A percentile compares a stretch with the other conserved stretches of the same genome.
Evolutionary conservation across 2,888 invertebrate species (phyloP).

Genomic region (Ennomos quercinarius): DNA sequence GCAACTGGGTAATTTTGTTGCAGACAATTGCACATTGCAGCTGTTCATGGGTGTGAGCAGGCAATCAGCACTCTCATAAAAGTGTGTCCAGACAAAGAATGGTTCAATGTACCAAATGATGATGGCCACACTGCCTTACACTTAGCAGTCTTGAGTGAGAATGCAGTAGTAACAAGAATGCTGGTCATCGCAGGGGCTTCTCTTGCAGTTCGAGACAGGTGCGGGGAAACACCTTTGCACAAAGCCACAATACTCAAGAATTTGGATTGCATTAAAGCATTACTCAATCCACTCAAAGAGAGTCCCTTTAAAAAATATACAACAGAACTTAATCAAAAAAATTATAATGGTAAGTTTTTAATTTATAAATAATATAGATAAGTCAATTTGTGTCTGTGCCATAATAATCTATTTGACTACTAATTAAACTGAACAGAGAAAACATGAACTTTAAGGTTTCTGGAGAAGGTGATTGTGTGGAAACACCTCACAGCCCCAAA

Average conservation of each 20-base stretch:
- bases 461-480: no score
- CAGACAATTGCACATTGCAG: conserved; percentile 94
- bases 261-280: conserved; percentile 88
- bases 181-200: conserved; percentile 92
- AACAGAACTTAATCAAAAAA: conserved; percentile 91
- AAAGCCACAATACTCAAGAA: conserved; percentile 91
- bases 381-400: no score
- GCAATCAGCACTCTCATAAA: conserved; percentile 91
- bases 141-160: conserved; percentile 92
- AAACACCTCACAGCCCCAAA: no score
- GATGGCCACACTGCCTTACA: conserved; percentile 93
- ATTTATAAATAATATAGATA: conserved; percentile 15
- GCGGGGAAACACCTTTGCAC: conserved; percentile 95
- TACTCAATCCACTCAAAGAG: conserved; percentile 87
- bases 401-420: no score
- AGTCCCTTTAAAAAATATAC: conserved; percentile 66
- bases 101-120: conserved; percentile 93
- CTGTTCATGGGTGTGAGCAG: conserved; percentile 90
- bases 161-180: conserved; percentile 90
- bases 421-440: no score
- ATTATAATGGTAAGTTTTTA: conserved; percentile 91
- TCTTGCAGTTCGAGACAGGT: conserved; percentile 87
- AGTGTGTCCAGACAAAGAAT: conserved; percentile 90
- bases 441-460: no score
- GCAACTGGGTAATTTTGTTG: conserved; percentile 47